Evolutionary conservation across 2,113 vertebrate species (phyloP), one percentile per base, ranked within the genome.

Genomic region (Gymnocephalus cernua): DNA sequence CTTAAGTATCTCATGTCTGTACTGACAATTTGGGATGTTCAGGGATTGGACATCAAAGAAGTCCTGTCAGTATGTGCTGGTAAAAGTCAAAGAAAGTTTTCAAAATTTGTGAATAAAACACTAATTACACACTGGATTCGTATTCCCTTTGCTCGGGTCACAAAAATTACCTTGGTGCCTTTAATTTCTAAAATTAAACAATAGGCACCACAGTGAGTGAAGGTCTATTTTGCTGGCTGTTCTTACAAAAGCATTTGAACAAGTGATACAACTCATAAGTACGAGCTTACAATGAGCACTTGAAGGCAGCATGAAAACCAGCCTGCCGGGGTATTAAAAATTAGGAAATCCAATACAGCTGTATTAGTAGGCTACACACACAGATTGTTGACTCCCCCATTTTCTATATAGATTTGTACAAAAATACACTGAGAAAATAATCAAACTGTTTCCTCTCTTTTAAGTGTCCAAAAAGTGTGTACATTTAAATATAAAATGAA

Each of bases 361-460:
- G 97, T 97, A 96, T 96, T 86, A 78, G 88, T 83, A 91, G 88
- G 91, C 92, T 93, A 92, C 91, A 98, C 90, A 99, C 96, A 97
- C 96, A 95, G 96, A 98, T 97, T 97, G 96, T 97, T 97, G 96
- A 97, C 96, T 97, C 96, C 96, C 97, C 97, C 96, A 95, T 84
- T 96, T 97, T 91, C 96, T 96, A 98, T 97, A 98, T 98, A 96
- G 93, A 95, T 99, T 98, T 98, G 98, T 99, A 99, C 98, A 99
- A 99, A 99, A 99, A 99, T 99, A 99, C 98, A 99, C 98, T 99
- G 98, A 99, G 97, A 99, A 99, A 99, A 99, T 99, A 99, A 99
- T 99, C 97, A 98, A 99, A 98, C 96, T 92, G 97, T 98, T 98
- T 98, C 95, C 95, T 98, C 96, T 97, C 93, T 96, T 95, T 90